Evolutionary conservation across 2,113 vertebrate genomes (phyloP).

Genomic region (Ailurus styani): DNA sequence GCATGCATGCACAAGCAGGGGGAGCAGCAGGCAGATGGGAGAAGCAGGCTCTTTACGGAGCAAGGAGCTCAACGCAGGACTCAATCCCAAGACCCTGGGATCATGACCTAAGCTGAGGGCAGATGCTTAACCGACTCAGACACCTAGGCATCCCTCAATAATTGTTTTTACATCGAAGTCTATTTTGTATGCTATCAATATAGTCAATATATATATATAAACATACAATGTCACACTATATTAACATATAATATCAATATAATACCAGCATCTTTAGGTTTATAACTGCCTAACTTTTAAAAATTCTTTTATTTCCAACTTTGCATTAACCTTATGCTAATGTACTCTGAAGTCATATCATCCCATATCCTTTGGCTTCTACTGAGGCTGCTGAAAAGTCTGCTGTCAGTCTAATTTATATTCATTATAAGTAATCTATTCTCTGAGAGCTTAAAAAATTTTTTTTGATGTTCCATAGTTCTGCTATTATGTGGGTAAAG

Average conservation of each 20-base stretch:
- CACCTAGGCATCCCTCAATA: background rate
- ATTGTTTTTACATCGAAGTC: background rate
- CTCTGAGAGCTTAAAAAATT: background rate
- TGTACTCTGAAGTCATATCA: background rate
- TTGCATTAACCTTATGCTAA: background rate
- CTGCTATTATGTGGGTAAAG: background rate
- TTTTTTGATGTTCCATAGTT: background rate
- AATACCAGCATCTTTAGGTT: background rate
- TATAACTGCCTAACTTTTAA: background rate
- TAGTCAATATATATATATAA: background rate
- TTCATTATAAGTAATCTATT: background rate
- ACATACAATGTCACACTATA: background rate
- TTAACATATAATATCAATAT: background rate
- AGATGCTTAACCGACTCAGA: no score
- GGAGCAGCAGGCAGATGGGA: no score
- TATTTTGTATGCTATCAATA: background rate
- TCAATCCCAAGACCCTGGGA: no score
- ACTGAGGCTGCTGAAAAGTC: background rate
- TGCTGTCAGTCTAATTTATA: background rate
- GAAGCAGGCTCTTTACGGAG: no score
- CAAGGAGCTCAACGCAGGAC: no score
- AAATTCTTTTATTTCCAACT: background rate
- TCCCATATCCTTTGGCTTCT: background rate
- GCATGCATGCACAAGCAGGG: no score
- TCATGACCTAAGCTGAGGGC: no score